phyloP scores from a whole-genome alignment of 2,888 invertebrate species.

The Ennomos quercinarius region DNA sequence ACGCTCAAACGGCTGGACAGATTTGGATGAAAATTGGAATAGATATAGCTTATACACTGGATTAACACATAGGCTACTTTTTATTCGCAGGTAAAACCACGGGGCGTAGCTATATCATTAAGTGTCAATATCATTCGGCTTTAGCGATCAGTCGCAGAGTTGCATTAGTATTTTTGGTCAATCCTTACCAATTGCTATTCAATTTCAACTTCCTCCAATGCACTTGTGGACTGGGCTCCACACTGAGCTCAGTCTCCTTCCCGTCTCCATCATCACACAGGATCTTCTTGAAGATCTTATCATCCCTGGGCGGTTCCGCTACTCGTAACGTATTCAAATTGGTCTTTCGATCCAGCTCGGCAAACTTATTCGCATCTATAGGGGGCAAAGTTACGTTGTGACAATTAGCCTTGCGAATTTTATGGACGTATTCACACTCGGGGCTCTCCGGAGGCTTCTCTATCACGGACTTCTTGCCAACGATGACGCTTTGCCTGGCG shows the following conservation, averaged over 20 bases:
- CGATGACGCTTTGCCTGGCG: constrained; percentile 78
- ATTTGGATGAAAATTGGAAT: too few species aligned
- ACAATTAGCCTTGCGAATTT: constrained; percentile 72
- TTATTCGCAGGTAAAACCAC: too few species aligned
- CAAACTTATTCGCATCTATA: constrained; percentile 71
- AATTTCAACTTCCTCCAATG: constrained; percentile 72
- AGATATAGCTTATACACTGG: too few species aligned
- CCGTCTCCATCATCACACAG: constrained; percentile 65
- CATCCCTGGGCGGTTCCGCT: constrained; percentile 66
- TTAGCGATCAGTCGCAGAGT: too few species aligned
- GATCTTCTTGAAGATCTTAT: constrained; percentile 78
- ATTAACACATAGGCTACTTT: too few species aligned
- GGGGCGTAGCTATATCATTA: too few species aligned
- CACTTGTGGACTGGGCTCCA: constrained; percentile 55
- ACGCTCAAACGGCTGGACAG: too few species aligned
- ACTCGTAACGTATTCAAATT: constrained; percentile 58
- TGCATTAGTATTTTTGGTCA: too few species aligned
- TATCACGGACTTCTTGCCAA: constrained; percentile 58
- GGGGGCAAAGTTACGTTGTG: constrained; percentile 61
- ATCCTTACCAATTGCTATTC: constrained; percentile 61
- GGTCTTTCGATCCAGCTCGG: constrained; percentile 59
- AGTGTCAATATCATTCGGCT: too few species aligned
- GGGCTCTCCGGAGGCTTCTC: constrained; percentile 51
- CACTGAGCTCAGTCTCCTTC: constrained; percentile 49
- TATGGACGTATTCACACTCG: constrained; percentile 74